Evolutionary conservation across 2,888 invertebrate genomes (phyloP), one percentile per base, ranked within the genome.

Genomic region (Orthonychiurus folsomi): DNA sequence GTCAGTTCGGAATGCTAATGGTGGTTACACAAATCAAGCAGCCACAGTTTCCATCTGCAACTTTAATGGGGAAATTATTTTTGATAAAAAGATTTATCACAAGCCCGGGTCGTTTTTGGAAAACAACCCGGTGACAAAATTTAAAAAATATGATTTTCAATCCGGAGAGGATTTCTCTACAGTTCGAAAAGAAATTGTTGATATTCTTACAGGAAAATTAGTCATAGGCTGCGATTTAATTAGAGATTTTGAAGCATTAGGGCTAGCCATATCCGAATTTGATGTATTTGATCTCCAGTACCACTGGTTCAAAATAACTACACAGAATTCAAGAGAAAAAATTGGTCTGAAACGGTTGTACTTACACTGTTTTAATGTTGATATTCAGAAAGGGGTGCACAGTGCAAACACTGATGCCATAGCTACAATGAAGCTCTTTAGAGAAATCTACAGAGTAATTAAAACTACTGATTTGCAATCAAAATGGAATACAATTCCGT

Each of bases 21-120:
- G n/a, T n/a, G n/a, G n/a, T n/a, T n/a, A n/a, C n/a, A n/a, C n/a
- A n/a, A 15, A 15, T 48, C 48, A n/a, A n/a, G 52, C 52, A 9
- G 52, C 52, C 3, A 52, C 52, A 12, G 24, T 52, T 12, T 20
- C 52, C 5, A n/a, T 23, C 5, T 52, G 52, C 20, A 20, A 52
- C n/a, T 52, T 52, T 23, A 5, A 52, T 23, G 52, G 52, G 9
- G 37, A 15, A 37, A 15, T 37, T 37, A 15, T 37, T 37, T 37
- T 37, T 37, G 37, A 37, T 5, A 15, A 37, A 37, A 37, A 37
- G 1, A 59, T 71, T 0, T 28, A 66, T 5, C 52, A 52, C n/a
- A 20, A 52, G 24, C 52, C 5, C 5, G 52, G 52, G 5, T 12
- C 9, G 12, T 52, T 52, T 23, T 20, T 52, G 9, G 3, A 9